Percentiles rank a stretch among this genome's conserved stretches.
Conservation (phyloP, 1,140 invertebrate species). For the Tribolium castaneum region DNA sequence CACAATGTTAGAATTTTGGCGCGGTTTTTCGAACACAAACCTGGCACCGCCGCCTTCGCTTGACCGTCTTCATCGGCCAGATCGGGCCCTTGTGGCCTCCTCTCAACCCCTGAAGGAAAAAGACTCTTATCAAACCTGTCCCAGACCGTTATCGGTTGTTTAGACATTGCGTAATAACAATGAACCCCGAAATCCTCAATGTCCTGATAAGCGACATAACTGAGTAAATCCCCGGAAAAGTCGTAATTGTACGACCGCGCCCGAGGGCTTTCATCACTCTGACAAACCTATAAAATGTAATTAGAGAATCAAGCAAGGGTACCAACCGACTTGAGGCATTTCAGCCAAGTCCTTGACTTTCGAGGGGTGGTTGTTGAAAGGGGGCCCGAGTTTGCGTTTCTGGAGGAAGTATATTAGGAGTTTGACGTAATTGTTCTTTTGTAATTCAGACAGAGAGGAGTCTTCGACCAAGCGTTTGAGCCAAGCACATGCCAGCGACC, state of each 20-base stretch:
- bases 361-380: slow-evolving; percentile 60
- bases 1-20: background rate
- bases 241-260: slow-evolving; percentile 51
- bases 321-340: slow-evolving; percentile 52
- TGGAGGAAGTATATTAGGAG: slow-evolving; percentile 62
- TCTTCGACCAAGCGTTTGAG: slow-evolving; percentile 60
- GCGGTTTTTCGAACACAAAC: background rate
- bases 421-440: slow-evolving; percentile 61
- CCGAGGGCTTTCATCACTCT: background rate
- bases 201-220: slow-evolving; percentile 62
- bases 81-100: background rate
- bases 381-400: slow-evolving; percentile 57
- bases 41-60: background rate
- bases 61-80: background rate
- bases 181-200: slow-evolving; percentile 64
- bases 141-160: slow-evolving; percentile 60
- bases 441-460: slow-evolving; percentile 46
- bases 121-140: slow-evolving; percentile 56
- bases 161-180: slow-evolving; percentile 63
- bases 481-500: slow-evolving; percentile 61
- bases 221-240: slow-evolving; percentile 57
- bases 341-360: slow-evolving; percentile 53
- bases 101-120: slow-evolving; percentile 43
- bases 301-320: background rate
- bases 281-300: background rate